Evolutionary conservation across 2,113 vertebrate genomes (phyloP), one percentile per base, ranked within the genome.

Genomic region (Phalacrocorax brasilianus): DNA sequence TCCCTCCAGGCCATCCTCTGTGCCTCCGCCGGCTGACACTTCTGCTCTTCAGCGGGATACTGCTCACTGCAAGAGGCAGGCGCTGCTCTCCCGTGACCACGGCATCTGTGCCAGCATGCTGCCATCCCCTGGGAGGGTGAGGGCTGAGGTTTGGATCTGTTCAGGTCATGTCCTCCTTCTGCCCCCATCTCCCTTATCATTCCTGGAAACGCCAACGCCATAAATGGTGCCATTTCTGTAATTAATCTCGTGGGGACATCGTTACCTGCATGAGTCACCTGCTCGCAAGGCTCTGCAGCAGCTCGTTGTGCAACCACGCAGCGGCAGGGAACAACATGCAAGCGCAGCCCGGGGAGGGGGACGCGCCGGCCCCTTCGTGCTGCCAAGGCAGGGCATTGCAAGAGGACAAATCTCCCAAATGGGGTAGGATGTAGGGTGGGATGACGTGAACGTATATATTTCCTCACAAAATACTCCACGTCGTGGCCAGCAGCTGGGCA

Each of bases 211-310:
- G 10, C 50, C 28, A 58, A 12, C 0, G 1, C 49, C 33, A 22
- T 58, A 85, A 74, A 68, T 1, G 21, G 20, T 85, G 44, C 32
- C 3, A 7, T 70, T 73, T 70, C 55, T 77, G 49, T 21, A 20
- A 59, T 53, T 76, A 66, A 50, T 61, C 67, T 83, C 0, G 0
- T 2, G 2, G 45, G 49, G n/a, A 42, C 2, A 5, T 67, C 0
- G 0, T 35, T 67, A 28, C 32, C 45, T 81, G 26, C 9, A 0
- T 44, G 80, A 89, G 40, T 45, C 89, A 84, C 45, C 56, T 68
- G 58, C 81, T 78, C 42, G 44, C 47, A 38, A 68, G 50, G 50
- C 53, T 91, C 59, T 66, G 47, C 52, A 89, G 52, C 24, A 84
- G 45, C 47, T 72, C 15, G 1, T 72, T 59, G 68, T 38, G 53